These are phyloP conservation scores for Gymnorhina tibicen DNA, from an alignment of 2,113 vertebrate genomes.

Conservation along the genomic window DNA sequence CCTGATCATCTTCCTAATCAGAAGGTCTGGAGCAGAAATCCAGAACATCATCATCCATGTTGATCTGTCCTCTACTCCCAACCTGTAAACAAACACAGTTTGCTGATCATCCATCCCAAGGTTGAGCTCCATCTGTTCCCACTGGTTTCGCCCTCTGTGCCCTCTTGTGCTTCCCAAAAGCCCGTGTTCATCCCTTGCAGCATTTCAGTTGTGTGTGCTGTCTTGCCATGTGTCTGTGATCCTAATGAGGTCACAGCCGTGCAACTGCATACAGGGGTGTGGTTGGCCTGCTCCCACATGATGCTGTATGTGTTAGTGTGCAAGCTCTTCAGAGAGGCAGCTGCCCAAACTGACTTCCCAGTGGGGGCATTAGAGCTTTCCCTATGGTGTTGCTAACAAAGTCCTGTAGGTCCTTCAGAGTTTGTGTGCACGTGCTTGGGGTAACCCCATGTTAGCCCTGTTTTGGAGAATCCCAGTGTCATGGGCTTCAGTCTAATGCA, in stretches of 20 bases:
- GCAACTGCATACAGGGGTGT: not conserved
- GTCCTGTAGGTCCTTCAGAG: not conserved
- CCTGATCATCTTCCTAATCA: not conserved
- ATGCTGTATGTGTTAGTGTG: not conserved
- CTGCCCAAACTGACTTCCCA: not conserved
- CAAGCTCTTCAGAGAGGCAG: not conserved
- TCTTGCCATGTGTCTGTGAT: not conserved
- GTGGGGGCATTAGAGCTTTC: not conserved
- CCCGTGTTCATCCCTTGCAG: not conserved
- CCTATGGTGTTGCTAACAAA: not conserved
- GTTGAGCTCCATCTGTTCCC: not conserved
- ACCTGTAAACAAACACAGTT: not conserved
- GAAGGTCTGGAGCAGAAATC: not conserved
- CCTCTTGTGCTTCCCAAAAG: not conserved
- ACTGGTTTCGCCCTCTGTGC: fast-evolving
- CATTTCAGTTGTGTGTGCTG: not conserved
- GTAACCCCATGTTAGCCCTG: not conserved
- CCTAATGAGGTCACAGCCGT: not conserved
- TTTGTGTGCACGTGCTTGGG: not conserved
- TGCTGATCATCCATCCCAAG: not conserved
- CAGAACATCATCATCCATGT: not conserved
- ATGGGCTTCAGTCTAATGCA: not conserved
- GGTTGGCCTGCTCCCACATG: not conserved
- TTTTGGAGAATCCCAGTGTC: not conserved
- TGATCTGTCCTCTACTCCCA: not conserved